Base-by-base conservation (phyloP, 2,797 vertebrate genomes). In the Alcedo quadribrachys region DNA sequence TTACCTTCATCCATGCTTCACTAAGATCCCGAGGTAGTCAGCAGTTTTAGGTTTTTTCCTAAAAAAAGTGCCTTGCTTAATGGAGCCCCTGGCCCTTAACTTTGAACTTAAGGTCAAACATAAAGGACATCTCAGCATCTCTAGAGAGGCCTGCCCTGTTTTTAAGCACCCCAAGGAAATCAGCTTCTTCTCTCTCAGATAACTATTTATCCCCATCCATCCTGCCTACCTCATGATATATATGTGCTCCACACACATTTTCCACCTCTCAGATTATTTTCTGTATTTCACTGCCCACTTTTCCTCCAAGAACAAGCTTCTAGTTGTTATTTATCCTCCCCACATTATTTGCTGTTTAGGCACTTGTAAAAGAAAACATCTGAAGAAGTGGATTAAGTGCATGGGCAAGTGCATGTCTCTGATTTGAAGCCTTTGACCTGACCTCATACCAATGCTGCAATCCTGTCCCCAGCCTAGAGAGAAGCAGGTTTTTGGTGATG, bases 161-260 rank as follows among this genome's bases (percentile, higher is more conserved):
- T 94, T 83, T 43, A 69, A 78, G 15, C 20, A 33, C 9, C 6
- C 7, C 1, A 1, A 35, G 6, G 28, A 90, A 66, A 11, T 42
- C 51, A 73, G 32, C 2, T 20, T 55, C 46, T 60, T 78, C 62
- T 58, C 43, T 54, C 25, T 68, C 43, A 87, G 43, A 21, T 69
- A 17, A 17, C 45, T 42, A 60, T 40, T n/a, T 53, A 28, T 40
- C 12, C 9, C 20, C 40, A 48, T 10, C 4, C 1, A 32, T 15
- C 60, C 40, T 43, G 9, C 11, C 30, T 28, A 11, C 3, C 21
- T 83, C 17, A 8, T 2, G 18, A 33, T 32, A 53, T 4, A 62
- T 11, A 13, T 0, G 0, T 12, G 50, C 28, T 65, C 8, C 35
- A 28, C 16, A 0, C 13, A 15, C 11, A 15, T 51, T 66, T 82